Evolutionary conservation across 2,113 vertebrate species (phyloP).

Genomic region (Suricata suricatta): DNA sequence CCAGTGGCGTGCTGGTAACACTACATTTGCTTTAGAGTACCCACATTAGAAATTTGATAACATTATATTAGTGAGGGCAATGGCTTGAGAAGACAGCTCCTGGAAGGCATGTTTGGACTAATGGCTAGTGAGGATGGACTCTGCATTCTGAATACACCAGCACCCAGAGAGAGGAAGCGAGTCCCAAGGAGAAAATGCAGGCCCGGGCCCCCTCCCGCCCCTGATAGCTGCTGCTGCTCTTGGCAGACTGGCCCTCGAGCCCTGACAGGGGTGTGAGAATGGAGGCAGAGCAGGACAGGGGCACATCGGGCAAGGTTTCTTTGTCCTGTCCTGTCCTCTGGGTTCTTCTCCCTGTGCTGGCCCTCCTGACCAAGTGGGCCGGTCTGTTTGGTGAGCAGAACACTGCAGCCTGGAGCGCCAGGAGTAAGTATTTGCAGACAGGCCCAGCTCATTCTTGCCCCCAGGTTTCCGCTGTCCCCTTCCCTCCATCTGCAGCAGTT

Average conservation of each 20-base stretch:
- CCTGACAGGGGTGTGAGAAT: neutral
- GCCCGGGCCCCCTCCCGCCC: neutral
- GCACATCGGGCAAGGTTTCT: neutral
- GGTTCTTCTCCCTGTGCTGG: neutral
- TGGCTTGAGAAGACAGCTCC: constrained; percentile 60
- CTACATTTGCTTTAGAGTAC: constrained; percentile 61
- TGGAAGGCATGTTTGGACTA: constrained; percentile 41
- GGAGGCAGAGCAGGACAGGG: neutral
- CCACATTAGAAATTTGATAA: constrained; percentile 35
- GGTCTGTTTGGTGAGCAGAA: neutral
- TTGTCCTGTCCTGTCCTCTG: neutral
- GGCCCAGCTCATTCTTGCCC: neutral
- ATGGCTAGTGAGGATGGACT: constrained; percentile 44
- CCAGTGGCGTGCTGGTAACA: constrained; percentile 40
- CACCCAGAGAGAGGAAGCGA: neutral
- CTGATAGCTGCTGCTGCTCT: neutral
- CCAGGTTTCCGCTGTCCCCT: neutral
- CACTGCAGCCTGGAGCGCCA: neutral
- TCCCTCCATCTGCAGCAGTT: neutral
- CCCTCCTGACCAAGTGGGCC: neutral
- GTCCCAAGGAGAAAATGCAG: neutral
- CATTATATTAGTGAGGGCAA: constrained; percentile 50
- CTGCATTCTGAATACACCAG: neutral
- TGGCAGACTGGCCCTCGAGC: neutral
- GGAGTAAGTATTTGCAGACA: neutral